Conservation (phyloP, 1,140 invertebrate genomes). For the Galleria mellonella region DNA sequence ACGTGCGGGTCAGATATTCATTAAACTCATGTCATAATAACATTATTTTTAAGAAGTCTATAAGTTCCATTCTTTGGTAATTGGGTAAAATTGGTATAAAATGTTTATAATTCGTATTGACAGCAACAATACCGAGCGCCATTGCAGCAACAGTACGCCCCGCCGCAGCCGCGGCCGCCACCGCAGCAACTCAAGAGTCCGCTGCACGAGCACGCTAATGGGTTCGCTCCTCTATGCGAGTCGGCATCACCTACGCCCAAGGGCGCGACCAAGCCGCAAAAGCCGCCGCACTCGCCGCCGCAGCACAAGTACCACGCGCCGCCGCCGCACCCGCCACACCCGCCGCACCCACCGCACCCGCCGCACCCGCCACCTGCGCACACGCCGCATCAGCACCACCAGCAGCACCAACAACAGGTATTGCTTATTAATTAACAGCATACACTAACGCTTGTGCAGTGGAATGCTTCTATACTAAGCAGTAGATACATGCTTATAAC, state of each 20-base stretch:
- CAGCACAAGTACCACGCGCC: slow-evolving; percentile 64
- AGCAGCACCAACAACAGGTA: slow-evolving; percentile 35
- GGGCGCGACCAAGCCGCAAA: slow-evolving; percentile 50
- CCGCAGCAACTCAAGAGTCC: slow-evolving; percentile 60
- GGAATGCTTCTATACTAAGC: too few species aligned
- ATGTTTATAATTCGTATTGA: not conserved
- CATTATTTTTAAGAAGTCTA: too few species aligned
- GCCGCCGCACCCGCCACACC: slow-evolving; percentile 28
- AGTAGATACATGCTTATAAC: too few species aligned
- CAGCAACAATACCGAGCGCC: slow-evolving; percentile 59
- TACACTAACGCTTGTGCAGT: slow-evolving; percentile 22
- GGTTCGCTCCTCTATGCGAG: slow-evolving; percentile 54
- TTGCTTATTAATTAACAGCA: slow-evolving; percentile 23
- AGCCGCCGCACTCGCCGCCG: slow-evolving; percentile 64
- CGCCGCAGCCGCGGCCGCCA: slow-evolving; percentile 39
- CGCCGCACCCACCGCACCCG: slow-evolving; percentile 30
- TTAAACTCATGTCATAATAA: too few species aligned
- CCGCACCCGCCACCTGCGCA: slow-evolving; percentile 35
- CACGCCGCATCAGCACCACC: slow-evolving; percentile 35
- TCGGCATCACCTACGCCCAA: slow-evolving; percentile 57
- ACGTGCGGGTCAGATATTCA: too few species aligned
- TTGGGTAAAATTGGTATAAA: too few species aligned
- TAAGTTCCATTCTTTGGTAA: too few species aligned
- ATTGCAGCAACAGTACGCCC: slow-evolving; percentile 52
- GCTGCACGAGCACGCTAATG: slow-evolving; percentile 61